Evolutionary conservation across 1,140 invertebrate species (phyloP).

Genomic region (Pogonus chalceus): DNA sequence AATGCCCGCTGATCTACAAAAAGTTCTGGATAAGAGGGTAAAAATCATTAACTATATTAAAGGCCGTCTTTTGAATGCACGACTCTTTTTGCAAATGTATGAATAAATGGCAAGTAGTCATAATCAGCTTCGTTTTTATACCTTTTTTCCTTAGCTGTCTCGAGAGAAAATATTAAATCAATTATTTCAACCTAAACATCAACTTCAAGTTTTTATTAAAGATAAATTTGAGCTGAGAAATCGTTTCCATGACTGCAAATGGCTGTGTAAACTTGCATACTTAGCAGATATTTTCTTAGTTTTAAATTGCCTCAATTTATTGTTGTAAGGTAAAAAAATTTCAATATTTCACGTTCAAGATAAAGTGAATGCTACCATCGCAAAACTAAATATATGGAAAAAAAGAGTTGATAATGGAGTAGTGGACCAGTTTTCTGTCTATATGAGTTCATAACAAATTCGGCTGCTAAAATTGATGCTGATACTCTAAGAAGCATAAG

Average conservation of each 20-base stretch:
- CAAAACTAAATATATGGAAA: too few relatives aligned
- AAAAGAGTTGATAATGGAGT: too few relatives aligned
- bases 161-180: neutral
- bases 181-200: neutral
- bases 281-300: neutral
- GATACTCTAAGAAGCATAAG: too few relatives aligned
- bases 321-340: neutral
- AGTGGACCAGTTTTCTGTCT: too few relatives aligned
- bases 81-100: neutral
- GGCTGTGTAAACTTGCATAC: neutral
- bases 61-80: neutral
- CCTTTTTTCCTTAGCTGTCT: neutral
- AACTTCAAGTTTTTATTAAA: neutral
- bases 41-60: neutral
- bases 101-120: too few relatives aligned
- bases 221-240: neutral
- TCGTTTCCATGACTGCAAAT: neutral
- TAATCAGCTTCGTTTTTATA: neutral
- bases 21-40: neutral
- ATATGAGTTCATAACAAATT: too few relatives aligned
- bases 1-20: too few relatives aligned
- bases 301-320: neutral
- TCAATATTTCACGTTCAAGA: too few relatives aligned
- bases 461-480: too few relatives aligned
- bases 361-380: too few relatives aligned